Evolutionary conservation across 2,113 vertebrate genomes (phyloP).

Genomic region (Panurus biarmicus): DNA sequence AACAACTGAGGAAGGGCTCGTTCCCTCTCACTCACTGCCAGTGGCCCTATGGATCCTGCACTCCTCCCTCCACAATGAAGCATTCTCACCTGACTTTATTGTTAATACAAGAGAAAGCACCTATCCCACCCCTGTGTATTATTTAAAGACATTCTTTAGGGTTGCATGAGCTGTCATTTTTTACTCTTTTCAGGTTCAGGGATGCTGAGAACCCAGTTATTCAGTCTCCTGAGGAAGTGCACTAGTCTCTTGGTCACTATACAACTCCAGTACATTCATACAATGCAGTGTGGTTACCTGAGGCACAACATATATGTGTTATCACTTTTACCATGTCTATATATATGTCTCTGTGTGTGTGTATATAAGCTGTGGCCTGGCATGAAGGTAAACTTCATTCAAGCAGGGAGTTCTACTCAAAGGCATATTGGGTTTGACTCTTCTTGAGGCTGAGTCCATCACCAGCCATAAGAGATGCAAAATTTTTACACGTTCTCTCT

Average conservation of each 20-base stretch:
- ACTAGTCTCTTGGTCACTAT: not conserved
- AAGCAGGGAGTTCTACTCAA: not conserved
- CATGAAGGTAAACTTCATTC: not conserved
- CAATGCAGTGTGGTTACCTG: not conserved
- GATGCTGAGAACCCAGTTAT: not conserved
- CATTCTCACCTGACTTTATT: not conserved
- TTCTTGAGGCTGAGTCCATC: not conserved
- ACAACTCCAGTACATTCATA: not conserved
- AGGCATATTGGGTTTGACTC: not conserved
- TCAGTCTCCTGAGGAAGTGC: not conserved
- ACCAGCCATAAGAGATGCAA: not conserved
- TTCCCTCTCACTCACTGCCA: not conserved
- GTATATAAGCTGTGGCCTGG: not conserved
- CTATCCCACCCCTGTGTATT: accelerated
- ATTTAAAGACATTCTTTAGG: not conserved
- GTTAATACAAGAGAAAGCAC: not conserved
- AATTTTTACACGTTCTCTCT: not conserved
- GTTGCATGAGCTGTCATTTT: not conserved
- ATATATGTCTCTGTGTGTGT: not conserved
- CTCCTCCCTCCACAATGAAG: not conserved
- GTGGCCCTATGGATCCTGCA: not conserved
- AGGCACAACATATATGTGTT: not conserved
- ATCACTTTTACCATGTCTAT: not conserved
- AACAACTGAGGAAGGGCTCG: not conserved
- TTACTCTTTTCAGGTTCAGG: not conserved